Evolutionary conservation across 2,113 vertebrate genomes (phyloP).

Genomic region (Daphoenositta chrysoptera): DNA sequence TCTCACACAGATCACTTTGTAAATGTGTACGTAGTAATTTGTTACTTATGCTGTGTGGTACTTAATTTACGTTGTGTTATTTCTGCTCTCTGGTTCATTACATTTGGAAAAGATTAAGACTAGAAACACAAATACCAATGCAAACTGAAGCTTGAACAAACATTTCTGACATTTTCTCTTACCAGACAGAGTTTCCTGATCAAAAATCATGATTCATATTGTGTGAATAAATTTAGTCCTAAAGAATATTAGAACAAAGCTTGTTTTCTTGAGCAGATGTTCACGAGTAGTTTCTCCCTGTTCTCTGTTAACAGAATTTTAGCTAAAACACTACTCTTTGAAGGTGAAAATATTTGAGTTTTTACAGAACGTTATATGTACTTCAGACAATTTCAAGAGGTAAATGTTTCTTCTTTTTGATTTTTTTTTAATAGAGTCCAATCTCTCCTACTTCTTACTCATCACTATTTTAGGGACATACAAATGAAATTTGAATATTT

Average conservation of each 20-base stretch:
- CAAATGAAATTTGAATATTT: conserved; percentile 33
- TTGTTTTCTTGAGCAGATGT: background rate
- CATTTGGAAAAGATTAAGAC: background rate
- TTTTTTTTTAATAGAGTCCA: background rate
- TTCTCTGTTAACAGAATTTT: background rate
- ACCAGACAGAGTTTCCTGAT: background rate
- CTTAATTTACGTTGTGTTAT: background rate
- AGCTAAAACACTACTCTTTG: background rate
- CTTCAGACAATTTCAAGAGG: background rate
- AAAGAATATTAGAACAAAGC: background rate
- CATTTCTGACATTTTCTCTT: background rate
- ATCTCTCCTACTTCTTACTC: background rate
- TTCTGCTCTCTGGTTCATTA: background rate
- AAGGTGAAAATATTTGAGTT: background rate
- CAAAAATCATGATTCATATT: background rate
- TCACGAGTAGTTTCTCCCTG: background rate
- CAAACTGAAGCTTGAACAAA: background rate
- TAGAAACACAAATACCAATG: background rate
- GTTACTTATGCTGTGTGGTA: background rate
- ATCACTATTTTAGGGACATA: background rate
- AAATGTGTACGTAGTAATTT: background rate
- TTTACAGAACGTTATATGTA: background rate
- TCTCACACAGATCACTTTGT: background rate
- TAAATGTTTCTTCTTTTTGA: background rate
- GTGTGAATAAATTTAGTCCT: background rate